These are phyloP conservation scores for Apaloderma vittatum DNA, from an alignment of 2,113 vertebrate genomes.

Conservation along the genomic window DNA sequence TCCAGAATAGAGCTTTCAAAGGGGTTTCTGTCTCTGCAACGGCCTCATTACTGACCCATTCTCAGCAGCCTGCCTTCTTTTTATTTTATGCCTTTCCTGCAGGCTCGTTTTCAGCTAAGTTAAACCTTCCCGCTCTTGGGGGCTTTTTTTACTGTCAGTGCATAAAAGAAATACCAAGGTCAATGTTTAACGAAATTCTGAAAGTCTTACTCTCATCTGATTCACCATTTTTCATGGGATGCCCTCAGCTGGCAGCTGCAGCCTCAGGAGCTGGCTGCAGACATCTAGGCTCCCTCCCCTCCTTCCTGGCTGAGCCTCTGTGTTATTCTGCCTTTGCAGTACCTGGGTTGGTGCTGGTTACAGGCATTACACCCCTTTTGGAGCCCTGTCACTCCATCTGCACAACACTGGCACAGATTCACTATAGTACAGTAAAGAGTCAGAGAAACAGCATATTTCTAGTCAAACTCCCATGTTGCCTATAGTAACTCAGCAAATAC, in stretches of 20 bases:
- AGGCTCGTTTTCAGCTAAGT: neutral
- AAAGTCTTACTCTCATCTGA: neutral
- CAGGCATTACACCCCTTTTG: neutral
- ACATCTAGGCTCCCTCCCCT: fast-evolving
- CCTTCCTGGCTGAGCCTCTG: neutral
- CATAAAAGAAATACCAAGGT: neutral
- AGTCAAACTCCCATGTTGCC: neutral
- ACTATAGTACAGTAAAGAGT: neutral
- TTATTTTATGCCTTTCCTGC: neutral
- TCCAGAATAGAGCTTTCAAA: neutral
- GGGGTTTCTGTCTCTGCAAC: neutral
- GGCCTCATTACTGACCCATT: neutral
- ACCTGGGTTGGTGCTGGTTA: neutral
- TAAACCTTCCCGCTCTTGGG: neutral
- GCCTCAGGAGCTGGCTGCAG: neutral
- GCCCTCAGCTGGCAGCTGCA: neutral
- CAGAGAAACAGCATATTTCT: neutral
- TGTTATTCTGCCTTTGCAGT: neutral
- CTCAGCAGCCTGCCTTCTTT: neutral
- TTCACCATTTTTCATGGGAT: fast-evolving
- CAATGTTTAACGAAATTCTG: neutral
- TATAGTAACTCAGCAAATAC: neutral
- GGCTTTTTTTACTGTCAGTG: neutral
- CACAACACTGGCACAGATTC: neutral
- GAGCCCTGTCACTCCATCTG: neutral